These are phyloP conservation scores for Hydroisotoma schaefferi DNA, from an alignment of 2,888 invertebrate genomes.

Conservation along the genomic window DNA sequence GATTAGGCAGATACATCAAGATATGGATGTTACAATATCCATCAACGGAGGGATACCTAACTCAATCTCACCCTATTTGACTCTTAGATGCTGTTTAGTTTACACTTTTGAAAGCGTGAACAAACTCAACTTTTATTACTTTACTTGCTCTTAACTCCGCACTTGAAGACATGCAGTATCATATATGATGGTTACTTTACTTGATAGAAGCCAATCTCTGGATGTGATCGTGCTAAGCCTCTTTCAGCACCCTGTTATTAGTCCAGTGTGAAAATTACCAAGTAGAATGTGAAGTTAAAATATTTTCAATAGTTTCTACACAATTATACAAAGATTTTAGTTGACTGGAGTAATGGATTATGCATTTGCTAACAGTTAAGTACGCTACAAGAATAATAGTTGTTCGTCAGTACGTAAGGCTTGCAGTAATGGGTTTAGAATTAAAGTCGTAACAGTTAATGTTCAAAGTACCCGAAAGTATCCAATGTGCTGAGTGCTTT, in stretches of 20 bases:
- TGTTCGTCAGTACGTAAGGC: no score
- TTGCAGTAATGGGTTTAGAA: no score
- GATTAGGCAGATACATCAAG: no score
- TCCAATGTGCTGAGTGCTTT: no score
- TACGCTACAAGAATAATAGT: no score
- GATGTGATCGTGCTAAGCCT: background rate
- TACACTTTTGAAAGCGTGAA: constrained; percentile 9
- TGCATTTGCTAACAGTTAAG: background rate
- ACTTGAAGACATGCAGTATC: background rate
- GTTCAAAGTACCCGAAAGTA: no score
- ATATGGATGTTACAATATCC: no score
- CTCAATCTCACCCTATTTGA: background rate
- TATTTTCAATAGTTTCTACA: background rate
- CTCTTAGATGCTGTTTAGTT: background rate
- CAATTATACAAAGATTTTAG: background rate
- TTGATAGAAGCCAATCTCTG: no score
- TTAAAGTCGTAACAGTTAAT: no score
- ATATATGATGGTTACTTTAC: background rate
- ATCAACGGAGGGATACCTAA: no score
- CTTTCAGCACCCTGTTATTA: constrained; percentile 6
- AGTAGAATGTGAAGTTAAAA: background rate
- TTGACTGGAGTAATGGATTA: background rate
- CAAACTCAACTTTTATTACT: background rate
- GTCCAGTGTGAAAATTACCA: constrained; percentile 1
- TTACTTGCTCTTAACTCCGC: constrained; percentile 3